Evolutionary conservation across 37 sponge, comb jelly and placozoan species (phyloP).

Genomic region (Geodia barretti): DNA sequence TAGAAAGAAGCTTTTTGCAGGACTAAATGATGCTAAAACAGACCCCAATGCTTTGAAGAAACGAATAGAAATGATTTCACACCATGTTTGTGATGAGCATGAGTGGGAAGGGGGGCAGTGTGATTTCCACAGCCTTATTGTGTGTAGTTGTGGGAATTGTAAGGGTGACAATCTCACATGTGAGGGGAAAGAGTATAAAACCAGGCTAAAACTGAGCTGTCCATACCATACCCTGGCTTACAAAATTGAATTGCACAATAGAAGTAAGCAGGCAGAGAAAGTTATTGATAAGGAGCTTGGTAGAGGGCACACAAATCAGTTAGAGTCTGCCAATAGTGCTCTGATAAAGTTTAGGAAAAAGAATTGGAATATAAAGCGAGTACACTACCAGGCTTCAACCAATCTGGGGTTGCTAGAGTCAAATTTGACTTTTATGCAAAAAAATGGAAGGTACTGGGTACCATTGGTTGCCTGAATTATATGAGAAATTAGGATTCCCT

Average conservation of each 20-base stretch:
- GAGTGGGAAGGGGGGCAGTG: no score
- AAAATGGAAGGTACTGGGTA: slow-evolving; percentile 2
- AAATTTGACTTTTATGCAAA: slow-evolving; percentile 15
- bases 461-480: slow-evolving; percentile 31
- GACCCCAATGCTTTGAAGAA: no score
- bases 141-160: slow-evolving; percentile 35
- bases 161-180: slow-evolving; percentile 17
- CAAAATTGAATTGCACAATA: slow-evolving; percentile 28
- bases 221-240: slow-evolving; percentile 28
- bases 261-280: neutral
- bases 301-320: slow-evolving; percentile 18
- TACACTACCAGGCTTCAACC: slow-evolving; percentile 19
- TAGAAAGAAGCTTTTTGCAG: no score
- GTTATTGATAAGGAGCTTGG: no score
- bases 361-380: neutral
- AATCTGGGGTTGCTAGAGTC: slow-evolving; percentile 21
- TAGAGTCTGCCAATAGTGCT: slow-evolving; percentile 29
- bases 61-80: no score
- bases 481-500: neutral
- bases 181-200: slow-evolving; percentile 13
- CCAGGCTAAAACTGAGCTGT: slow-evolving; percentile 18
- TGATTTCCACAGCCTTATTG: slow-evolving; percentile 22
- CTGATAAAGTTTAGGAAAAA: slow-evolving; percentile 14
- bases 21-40: no score
- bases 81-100: slow-evolving; percentile 42